Conservation (phyloP, 2,888 invertebrate genomes). For the Synanthedon tipuliformis region DNA sequence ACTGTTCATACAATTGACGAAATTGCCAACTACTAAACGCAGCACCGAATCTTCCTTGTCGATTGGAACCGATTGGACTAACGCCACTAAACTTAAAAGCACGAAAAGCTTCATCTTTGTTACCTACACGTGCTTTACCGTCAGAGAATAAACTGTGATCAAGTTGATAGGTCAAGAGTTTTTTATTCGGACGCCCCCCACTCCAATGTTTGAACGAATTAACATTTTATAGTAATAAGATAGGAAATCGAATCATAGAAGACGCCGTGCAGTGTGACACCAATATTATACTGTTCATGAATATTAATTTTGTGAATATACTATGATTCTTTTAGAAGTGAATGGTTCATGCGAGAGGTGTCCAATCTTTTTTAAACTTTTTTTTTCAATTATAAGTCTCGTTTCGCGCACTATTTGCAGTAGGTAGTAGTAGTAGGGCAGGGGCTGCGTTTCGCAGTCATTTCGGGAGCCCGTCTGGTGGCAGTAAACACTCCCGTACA, state of each 20-base stretch:
- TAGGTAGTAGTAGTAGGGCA: too few relatives aligned
- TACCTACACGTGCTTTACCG: conserved; percentile 27
- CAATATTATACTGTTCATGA: conserved; percentile 41
- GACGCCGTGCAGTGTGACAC: conserved; percentile 52
- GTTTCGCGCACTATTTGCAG: too few relatives aligned
- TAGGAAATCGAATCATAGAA: conserved; percentile 37
- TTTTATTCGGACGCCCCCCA: conserved; percentile 62
- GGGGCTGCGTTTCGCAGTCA: too few relatives aligned
- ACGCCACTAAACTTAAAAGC: conserved; percentile 39
- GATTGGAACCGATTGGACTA: conserved; percentile 38
- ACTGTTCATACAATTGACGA: conserved; percentile 55
- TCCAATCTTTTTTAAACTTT: too few relatives aligned
- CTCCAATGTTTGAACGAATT: conserved; percentile 40
- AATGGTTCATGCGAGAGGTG: conserved; percentile 29
- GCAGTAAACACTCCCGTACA: too few relatives aligned
- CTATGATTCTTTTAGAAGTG: conserved; percentile 15
- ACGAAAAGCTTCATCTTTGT: conserved; percentile 47
- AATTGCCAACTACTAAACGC: conserved; percentile 34
- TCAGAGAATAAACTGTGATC: conserved; percentile 53
- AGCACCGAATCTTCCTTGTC: conserved; percentile 43
- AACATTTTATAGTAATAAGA: conserved; percentile 52
- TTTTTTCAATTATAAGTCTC: too few relatives aligned
- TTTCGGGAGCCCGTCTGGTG: too few relatives aligned
- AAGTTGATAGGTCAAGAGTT: conserved; percentile 50
- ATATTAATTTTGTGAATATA: conserved; percentile 45